phyloP scores from a whole-genome alignment of 2,888 invertebrate species.

The Leptinotarsa tumamoca region DNA sequence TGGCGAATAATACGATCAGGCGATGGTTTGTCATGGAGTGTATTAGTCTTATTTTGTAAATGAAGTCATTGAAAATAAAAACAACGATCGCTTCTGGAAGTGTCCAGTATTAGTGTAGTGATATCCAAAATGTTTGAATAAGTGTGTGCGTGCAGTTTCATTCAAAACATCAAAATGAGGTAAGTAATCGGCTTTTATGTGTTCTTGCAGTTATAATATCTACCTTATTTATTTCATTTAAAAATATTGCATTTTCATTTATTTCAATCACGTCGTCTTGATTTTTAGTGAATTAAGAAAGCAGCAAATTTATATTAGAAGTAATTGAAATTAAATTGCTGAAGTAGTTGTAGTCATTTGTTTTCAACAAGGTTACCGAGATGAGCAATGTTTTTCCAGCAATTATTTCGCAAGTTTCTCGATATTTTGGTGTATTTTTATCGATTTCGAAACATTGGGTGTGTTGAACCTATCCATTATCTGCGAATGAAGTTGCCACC shows the following conservation, averaged over 20 bases:
- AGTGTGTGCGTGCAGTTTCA: constrained; percentile 54
- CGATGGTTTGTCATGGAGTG: constrained; percentile 43
- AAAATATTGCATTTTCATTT: background rate
- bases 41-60: constrained; percentile 48
- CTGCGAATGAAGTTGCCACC: constrained; percentile 50
- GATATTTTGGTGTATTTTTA: constrained; percentile 56
- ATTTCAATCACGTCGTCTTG: background rate
- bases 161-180: constrained; percentile 58
- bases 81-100: constrained; percentile 38
- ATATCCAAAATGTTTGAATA: constrained; percentile 53
- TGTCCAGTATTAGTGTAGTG: constrained; percentile 45
- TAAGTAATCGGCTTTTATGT: constrained; percentile 50
- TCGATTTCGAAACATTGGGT: constrained; percentile 63
- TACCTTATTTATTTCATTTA: constrained; percentile 9
- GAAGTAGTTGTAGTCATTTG: constrained; percentile 25
- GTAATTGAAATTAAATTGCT: background rate
- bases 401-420: constrained; percentile 34
- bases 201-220: constrained; percentile 5
- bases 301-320: background rate
- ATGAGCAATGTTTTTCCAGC: constrained; percentile 32
- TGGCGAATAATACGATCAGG: constrained; percentile 47
- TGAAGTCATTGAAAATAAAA: constrained; percentile 48
- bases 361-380: constrained; percentile 35
- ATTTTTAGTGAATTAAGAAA: background rate
- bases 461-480: constrained; percentile 62